Evolutionary conservation across 2,797 vertebrate genomes (phyloP).

Genomic region (Gephyroberyx darwinii): DNA sequence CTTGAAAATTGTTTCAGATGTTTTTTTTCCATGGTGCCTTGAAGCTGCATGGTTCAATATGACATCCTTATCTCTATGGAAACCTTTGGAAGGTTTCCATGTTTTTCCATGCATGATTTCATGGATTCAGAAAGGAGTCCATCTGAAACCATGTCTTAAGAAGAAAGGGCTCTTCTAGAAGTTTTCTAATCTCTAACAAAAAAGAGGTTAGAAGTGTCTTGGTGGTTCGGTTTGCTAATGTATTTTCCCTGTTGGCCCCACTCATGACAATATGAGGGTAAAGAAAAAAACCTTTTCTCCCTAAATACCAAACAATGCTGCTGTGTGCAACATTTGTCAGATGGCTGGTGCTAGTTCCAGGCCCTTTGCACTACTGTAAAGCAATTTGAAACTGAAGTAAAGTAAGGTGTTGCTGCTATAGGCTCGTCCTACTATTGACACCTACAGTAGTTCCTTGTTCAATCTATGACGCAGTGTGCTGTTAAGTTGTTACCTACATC

Average conservation of each 20-base stretch:
- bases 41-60: slow-evolving; percentile 20
- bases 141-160: slow-evolving; percentile 32
- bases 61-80: slow-evolving; percentile 61
- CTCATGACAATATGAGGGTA: slow-evolving; percentile 62
- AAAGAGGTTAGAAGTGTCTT: slow-evolving; percentile 38
- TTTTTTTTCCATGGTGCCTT: slow-evolving; percentile 45
- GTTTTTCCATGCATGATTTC: slow-evolving; percentile 66
- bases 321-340: slow-evolving; percentile 56
- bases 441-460: slow-evolving; percentile 11
- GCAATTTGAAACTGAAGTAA: slow-evolving; percentile 43
- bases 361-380: slow-evolving; percentile 50
- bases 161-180: slow-evolving; percentile 22
- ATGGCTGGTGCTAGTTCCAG: slow-evolving; percentile 53
- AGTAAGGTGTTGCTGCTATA: slow-evolving; percentile 28
- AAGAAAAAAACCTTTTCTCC: slow-evolving; percentile 58
- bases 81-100: slow-evolving; percentile 65
- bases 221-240: slow-evolving; percentile 48
- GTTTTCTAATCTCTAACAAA: slow-evolving; percentile 34
- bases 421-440: slow-evolving; percentile 24
- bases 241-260: slow-evolving; percentile 55
- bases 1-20: slow-evolving; percentile 14
- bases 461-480: slow-evolving; percentile 10
- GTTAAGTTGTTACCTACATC: slow-evolving; percentile 34
- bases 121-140: slow-evolving; percentile 63
- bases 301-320: slow-evolving; percentile 40